phyloP scores from a whole-genome alignment of 2,888 invertebrate genomes.

The Meta bourneti region DNA sequence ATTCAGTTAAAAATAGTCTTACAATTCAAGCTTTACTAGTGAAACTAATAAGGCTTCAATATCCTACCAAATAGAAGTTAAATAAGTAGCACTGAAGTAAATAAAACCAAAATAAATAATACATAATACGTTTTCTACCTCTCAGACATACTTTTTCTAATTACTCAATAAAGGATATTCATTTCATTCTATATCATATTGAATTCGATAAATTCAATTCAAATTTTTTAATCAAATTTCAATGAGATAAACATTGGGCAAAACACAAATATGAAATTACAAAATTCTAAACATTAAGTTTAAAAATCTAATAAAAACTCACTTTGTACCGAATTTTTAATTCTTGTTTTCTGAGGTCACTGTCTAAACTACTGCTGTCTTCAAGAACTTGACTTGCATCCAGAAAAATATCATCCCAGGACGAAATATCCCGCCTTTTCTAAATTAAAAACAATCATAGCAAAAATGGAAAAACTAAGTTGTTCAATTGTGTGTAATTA shows the following conservation, averaged over 20 bases:
- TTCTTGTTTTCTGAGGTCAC: slow-evolving; percentile 17
- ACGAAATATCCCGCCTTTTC: not conserved
- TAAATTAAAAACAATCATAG: not conserved
- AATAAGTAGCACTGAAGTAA: no score
- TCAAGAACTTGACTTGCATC: not conserved
- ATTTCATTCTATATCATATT: no score
- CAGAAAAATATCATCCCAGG: slow-evolving; percentile 40
- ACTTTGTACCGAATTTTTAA: slow-evolving; percentile 36
- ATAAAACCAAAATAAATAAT: not conserved
- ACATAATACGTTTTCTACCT: not conserved
- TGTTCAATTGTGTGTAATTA: not conserved
- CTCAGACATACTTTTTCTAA: not conserved
- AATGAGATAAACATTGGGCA: not conserved
- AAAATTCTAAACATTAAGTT: not conserved
- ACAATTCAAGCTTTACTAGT: not conserved
- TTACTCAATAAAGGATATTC: not conserved
- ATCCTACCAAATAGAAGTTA: no score
- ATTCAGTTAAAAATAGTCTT: not conserved
- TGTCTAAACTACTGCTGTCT: not conserved
- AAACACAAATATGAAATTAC: not conserved
- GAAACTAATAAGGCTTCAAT: not conserved
- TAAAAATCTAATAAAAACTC: slow-evolving; percentile 3
- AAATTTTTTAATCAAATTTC: not conserved
- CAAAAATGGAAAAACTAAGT: not conserved
- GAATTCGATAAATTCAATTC: no score